phyloP scores from a whole-genome alignment of 2,888 invertebrate species.

The Acleris emargana region DNA sequence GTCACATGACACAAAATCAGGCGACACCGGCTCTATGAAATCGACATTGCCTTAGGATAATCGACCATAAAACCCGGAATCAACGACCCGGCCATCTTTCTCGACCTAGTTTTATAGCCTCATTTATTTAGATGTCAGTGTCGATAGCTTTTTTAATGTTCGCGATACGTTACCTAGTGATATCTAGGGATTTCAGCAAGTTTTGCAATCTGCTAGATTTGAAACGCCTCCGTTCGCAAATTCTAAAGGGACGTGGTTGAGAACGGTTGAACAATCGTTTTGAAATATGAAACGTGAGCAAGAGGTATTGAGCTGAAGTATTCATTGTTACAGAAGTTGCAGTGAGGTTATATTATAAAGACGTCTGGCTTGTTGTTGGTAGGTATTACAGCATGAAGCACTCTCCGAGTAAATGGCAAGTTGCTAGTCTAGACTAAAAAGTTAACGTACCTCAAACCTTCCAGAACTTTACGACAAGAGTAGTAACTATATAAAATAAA shows the following conservation, averaged over 20 bases:
- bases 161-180: slow-evolving; percentile 18
- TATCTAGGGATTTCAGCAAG: slow-evolving; percentile 1
- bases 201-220: slow-evolving; percentile 5
- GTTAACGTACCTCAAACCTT: background rate
- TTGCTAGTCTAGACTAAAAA: slow-evolving; percentile 5
- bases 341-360: background rate
- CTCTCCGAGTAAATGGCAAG: slow-evolving; percentile 4
- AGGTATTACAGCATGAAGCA: background rate
- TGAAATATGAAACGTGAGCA: background rate
- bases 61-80: slow-evolving; percentile 53
- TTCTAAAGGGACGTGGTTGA: slow-evolving; percentile 11
- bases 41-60: slow-evolving; percentile 38
- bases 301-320: background rate
- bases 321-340: background rate
- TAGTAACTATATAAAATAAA: no score
- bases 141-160: slow-evolving; percentile 29
- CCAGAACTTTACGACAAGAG: no score
- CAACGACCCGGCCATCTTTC: slow-evolving; percentile 41
- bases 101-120: slow-evolving; percentile 49
- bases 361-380: background rate
- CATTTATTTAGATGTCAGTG: slow-evolving; percentile 52
- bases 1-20: slow-evolving; percentile 14
- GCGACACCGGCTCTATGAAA: slow-evolving; percentile 32
- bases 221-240: slow-evolving; percentile 5
- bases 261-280: slow-evolving; percentile 4